These are phyloP conservation scores for Tauraco hartlaubi DNA, from an alignment of 2,797 vertebrate species.

Conservation along the genomic window DNA sequence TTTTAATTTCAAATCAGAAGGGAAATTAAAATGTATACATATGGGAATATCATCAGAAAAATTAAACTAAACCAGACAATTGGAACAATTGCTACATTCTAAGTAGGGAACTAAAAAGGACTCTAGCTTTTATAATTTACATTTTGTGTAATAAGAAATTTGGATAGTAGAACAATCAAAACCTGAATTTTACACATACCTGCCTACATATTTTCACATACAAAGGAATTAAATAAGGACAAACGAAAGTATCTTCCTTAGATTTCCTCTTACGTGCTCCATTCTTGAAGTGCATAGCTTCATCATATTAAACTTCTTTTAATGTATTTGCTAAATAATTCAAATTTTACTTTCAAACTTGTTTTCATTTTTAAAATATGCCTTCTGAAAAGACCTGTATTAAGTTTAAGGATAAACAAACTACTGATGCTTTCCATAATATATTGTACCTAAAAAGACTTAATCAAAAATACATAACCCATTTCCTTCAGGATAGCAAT, in stretches of 20 bases:
- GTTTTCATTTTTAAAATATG: not conserved
- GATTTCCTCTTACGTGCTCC: not conserved
- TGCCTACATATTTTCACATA: not conserved
- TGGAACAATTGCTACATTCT: not conserved
- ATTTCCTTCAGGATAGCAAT: not conserved
- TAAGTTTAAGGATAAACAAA: not conserved
- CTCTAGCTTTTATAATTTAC: not conserved
- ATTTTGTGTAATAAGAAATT: not conserved
- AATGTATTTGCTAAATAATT: not conserved
- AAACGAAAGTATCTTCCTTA: not conserved
- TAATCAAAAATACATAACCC: conserved; percentile 17
- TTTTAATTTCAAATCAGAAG: conserved; percentile 65
- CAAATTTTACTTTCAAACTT: not conserved
- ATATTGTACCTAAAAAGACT: conserved; percentile 10
- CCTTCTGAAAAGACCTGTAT: not conserved
- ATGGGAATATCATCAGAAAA: conserved; percentile 23
- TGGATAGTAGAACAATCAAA: not conserved
- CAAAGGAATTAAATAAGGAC: not conserved
- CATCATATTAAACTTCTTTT: not conserved
- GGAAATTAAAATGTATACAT: conserved; percentile 31
- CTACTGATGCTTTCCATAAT: not conserved
- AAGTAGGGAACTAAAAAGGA: not conserved
- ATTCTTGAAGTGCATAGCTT: not conserved
- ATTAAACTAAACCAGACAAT: not conserved
- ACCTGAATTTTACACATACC: not conserved